These are phyloP conservation scores for Euwallacea fornicatus DNA, from an alignment of 1,140 invertebrate species.

Conservation along the genomic window DNA sequence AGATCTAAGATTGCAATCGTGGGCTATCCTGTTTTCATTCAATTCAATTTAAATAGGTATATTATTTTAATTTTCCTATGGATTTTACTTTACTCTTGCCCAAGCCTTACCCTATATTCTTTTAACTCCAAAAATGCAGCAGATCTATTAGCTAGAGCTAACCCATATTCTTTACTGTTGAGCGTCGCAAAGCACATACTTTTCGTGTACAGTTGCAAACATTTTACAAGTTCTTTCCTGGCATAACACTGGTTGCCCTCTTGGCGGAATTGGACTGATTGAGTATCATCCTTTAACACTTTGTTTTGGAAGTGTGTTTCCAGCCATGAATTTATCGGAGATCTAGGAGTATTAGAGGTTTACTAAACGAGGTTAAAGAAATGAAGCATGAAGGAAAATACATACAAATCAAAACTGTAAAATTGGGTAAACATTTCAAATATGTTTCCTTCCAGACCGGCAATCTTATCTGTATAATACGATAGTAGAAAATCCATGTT, in stretches of 20 bases:
- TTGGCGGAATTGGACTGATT: constrained; percentile 40
- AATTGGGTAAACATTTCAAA: constrained; percentile 44
- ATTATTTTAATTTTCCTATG: too few species aligned
- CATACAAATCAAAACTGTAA: constrained; percentile 45
- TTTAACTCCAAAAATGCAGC: constrained; percentile 46
- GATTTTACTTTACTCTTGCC: too few species aligned
- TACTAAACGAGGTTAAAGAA: neutral
- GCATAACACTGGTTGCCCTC: constrained; percentile 47
- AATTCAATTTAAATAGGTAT: too few species aligned
- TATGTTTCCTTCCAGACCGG: constrained; percentile 43
- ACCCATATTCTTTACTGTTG: constrained; percentile 40
- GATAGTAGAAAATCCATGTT: constrained; percentile 46
- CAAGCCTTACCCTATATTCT: constrained; percentile 41
- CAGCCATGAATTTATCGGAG: constrained; percentile 44
- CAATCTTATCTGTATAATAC: constrained; percentile 43
- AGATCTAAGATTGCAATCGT: too few species aligned
- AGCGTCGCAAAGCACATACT: constrained; percentile 47
- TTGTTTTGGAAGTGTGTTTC: constrained; percentile 44
- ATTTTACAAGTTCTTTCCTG: constrained; percentile 42
- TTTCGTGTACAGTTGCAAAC: constrained; percentile 46
- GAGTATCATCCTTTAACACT: constrained; percentile 39
- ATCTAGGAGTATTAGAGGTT: constrained; percentile 40
- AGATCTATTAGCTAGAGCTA: constrained; percentile 48
- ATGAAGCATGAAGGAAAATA: neutral
- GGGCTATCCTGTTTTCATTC: too few species aligned